phyloP scores from a whole-genome alignment of 1,140 invertebrate species.

The Lasioglossum baleicum region DNA sequence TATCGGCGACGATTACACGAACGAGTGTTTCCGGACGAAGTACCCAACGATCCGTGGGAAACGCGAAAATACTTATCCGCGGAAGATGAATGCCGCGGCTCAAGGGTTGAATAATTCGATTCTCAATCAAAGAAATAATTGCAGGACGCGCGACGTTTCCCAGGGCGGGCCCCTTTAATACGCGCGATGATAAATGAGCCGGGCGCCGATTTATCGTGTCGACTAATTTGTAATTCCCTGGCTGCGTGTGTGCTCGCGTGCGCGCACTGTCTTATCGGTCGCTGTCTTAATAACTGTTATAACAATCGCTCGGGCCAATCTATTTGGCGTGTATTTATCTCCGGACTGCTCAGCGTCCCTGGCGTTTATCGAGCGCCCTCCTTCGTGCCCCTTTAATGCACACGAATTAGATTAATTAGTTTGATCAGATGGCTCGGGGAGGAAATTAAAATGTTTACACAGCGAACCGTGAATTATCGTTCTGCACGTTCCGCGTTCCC shows the following conservation, averaged over 20 bases:
- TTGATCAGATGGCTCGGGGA: not conserved
- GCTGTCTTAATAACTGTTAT: conserved; percentile 39
- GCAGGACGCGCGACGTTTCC: not conserved
- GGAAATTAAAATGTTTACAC: conserved; percentile 10
- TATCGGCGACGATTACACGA: not conserved
- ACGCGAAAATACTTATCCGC: not conserved
- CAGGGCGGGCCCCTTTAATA: not conserved
- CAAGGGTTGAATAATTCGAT: not conserved
- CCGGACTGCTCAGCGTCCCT: not conserved
- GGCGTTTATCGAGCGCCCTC: conserved; percentile 1
- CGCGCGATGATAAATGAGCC: conserved; percentile 22
- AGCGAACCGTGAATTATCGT: not conserved
- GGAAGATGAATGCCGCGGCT: not conserved
- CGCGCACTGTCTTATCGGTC: conserved; percentile 17
- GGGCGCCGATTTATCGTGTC: conserved; percentile 17
- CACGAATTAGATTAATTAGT: conserved; percentile 5
- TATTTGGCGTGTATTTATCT: conserved; percentile 33
- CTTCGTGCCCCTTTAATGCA: not conserved
- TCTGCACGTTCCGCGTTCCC: no score
- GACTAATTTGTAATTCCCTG: conserved; percentile 12
- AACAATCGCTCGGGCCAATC: conserved; percentile 27
- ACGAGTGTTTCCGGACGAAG: not conserved
- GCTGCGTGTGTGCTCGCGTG: not conserved
- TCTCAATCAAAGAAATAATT: conserved; percentile 6
- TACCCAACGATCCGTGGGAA: not conserved